These are phyloP conservation scores for Poecilobothrus nobilitatus DNA, from an alignment of 2,888 invertebrate species.

Conservation along the genomic window DNA sequence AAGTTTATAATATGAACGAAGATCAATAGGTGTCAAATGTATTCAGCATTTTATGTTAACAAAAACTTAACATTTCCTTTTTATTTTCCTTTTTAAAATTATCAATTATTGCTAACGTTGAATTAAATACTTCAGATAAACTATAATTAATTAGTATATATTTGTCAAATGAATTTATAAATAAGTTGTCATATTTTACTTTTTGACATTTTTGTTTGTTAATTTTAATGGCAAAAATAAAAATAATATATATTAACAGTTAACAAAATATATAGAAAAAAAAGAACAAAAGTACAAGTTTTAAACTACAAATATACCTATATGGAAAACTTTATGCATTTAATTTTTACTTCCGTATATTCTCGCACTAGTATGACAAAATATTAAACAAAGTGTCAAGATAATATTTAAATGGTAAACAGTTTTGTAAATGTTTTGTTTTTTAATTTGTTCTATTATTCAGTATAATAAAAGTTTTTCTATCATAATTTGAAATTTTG, in stretches of 20 bases:
- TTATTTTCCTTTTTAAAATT: neutral
- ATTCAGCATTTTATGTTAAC: neutral
- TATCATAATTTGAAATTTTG: too few relatives aligned
- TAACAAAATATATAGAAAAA: neutral
- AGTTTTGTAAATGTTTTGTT: too few relatives aligned
- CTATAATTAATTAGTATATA: constrained; percentile 46
- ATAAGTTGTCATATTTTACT: constrained; percentile 15
- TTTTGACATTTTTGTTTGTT: neutral
- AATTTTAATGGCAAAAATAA: neutral
- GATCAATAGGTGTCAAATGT: neutral
- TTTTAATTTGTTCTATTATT: too few relatives aligned
- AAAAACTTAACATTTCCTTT: too few relatives aligned
- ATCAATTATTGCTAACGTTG: neutral
- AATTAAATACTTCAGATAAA: constrained; percentile 33
- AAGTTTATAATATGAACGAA: too few relatives aligned
- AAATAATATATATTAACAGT: neutral
- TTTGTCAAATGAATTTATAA: constrained; percentile 42
- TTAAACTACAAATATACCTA: neutral
- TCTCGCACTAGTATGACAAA: constrained; percentile 11
- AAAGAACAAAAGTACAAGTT: neutral
- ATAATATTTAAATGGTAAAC: neutral
- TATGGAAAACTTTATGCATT: neutral
- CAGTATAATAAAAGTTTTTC: too few relatives aligned
- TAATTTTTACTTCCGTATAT: constrained; percentile 9
- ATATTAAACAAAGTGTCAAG: neutral